phyloP scores from a whole-genome alignment of 2,113 vertebrate genomes.

The Leucoraja erinaceus region DNA sequence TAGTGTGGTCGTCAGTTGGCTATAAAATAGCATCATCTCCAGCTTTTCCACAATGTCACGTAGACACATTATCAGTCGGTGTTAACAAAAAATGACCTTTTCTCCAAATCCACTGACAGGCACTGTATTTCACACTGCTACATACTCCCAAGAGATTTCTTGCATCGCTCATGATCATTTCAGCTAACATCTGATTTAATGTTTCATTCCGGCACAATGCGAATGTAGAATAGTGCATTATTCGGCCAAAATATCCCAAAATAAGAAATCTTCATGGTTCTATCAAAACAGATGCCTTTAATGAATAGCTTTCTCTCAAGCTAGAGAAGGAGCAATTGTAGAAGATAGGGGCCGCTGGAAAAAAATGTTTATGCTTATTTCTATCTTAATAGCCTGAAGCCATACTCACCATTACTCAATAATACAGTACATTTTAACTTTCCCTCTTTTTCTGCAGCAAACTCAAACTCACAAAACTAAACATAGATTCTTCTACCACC shows the following conservation, averaged over 20 bases:
- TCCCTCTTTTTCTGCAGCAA: background rate
- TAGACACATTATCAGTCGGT: background rate
- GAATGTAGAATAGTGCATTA: background rate
- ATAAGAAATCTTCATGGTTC: background rate
- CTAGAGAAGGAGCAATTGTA: background rate
- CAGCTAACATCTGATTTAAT: background rate
- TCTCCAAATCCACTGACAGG: background rate
- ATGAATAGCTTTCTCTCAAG: background rate
- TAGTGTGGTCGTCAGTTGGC: background rate
- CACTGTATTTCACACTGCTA: background rate
- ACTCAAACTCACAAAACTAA: background rate
- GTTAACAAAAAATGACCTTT: slow-evolving; percentile 14
- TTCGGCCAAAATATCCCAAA: background rate
- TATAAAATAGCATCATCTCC: background rate
- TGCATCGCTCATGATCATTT: background rate
- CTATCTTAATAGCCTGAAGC: background rate
- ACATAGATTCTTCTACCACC: background rate
- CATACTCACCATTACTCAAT: background rate
- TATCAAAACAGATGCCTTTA: background rate
- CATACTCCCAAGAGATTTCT: background rate
- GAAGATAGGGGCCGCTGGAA: background rate
- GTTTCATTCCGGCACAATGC: background rate
- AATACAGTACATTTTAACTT: background rate
- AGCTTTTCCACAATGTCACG: background rate
- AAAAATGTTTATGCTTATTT: background rate